phyloP scores from a whole-genome alignment of 2,797 vertebrate genomes.

The Myotis vivesi region DNA sequence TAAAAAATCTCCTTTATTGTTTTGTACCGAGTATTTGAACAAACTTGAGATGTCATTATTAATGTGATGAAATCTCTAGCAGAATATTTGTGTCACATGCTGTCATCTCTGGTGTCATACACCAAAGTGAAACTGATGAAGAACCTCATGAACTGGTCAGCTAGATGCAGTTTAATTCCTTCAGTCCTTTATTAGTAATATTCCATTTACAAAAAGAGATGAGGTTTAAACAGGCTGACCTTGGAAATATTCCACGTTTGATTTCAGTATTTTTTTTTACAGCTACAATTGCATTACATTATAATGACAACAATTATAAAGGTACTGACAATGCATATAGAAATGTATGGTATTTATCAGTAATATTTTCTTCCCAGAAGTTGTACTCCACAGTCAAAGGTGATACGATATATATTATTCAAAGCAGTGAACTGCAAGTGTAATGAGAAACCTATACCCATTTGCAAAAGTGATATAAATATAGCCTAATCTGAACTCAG shows the following conservation, averaged over 20 bases:
- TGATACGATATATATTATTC: background rate
- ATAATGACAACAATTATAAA: background rate
- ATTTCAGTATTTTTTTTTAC: background rate
- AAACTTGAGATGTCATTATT: background rate
- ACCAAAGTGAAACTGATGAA: background rate
- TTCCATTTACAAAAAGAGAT: slow-evolving; percentile 24
- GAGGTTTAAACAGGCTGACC: background rate
- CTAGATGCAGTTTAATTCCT: background rate
- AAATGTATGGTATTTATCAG: background rate
- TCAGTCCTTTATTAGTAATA: background rate
- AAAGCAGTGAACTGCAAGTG: background rate
- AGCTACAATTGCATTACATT: background rate
- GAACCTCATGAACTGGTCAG: background rate
- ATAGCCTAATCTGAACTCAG: background rate
- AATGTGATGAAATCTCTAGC: background rate
- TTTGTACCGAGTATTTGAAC: background rate
- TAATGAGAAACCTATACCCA: background rate
- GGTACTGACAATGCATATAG: background rate
- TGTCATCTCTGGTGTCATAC: background rate
- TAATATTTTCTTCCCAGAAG: background rate
- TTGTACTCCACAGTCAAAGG: background rate
- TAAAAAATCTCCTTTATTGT: background rate
- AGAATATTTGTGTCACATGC: background rate
- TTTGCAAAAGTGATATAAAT: background rate
- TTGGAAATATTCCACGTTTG: background rate